A percentile compares a stretch with the other conserved stretches of the same genome.
These are phyloP conservation scores for Colaptes auratus DNA, from an alignment of 2,113 vertebrate species.

Conservation along the genomic window DNA sequence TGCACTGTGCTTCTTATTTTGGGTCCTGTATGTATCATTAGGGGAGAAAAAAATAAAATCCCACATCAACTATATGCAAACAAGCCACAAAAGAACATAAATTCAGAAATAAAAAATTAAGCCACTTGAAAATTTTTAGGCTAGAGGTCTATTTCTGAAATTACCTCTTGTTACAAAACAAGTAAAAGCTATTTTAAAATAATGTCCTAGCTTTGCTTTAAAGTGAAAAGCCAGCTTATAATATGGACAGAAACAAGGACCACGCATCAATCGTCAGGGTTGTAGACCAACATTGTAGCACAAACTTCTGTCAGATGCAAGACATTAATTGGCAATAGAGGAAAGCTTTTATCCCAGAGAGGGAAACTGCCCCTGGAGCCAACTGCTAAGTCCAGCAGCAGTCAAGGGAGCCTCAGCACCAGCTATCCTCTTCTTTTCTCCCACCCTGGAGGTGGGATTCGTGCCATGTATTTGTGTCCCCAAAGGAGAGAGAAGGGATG, in stretches of 20 bases:
- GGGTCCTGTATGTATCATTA: background rate
- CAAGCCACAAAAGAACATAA: background rate
- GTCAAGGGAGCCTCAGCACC: background rate
- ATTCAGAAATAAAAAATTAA: background rate
- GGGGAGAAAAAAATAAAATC: background rate
- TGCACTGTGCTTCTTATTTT: background rate
- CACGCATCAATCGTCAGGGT: background rate
- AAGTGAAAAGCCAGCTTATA: background rate
- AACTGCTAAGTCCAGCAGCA: background rate
- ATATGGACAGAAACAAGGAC: background rate
- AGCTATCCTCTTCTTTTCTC: background rate
- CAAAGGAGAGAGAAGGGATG: constrained; percentile 4
- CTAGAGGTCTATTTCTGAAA: background rate
- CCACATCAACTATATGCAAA: background rate
- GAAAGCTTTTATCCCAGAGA: background rate
- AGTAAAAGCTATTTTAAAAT: background rate
- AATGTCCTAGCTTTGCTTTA: background rate
- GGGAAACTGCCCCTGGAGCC: background rate
- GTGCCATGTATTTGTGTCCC: constrained; percentile 34
- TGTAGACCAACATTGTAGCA: background rate
- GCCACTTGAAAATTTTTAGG: background rate
- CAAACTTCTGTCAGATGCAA: background rate
- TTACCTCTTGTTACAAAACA: background rate
- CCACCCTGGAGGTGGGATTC: constrained; percentile 10
- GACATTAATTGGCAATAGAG: background rate